Conservation (phyloP, 1,140 invertebrate species). For the Philotrypesis tridentata region DNA sequence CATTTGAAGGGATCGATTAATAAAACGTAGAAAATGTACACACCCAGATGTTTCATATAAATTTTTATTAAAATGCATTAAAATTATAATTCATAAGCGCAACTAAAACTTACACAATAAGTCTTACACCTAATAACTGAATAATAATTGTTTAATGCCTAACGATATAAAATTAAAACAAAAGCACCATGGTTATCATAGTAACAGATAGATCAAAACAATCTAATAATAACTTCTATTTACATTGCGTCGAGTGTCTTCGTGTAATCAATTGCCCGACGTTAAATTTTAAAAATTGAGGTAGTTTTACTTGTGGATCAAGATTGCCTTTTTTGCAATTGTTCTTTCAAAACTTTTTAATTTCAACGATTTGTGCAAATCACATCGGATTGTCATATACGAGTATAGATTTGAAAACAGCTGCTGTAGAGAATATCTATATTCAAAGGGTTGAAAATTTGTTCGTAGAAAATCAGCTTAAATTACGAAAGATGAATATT, state of each 20-base stretch:
- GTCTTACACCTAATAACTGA: not conserved
- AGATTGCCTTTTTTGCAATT: not conserved
- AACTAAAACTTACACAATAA: not conserved
- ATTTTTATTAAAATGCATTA: constrained; percentile 17
- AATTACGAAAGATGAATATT: constrained; percentile 9
- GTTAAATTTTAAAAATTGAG: constrained; percentile 14
- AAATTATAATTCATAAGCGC: not conserved
- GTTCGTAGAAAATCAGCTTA: not conserved
- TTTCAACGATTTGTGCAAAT: not conserved
- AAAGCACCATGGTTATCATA: constrained; percentile 14
- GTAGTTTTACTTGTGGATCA: not conserved
- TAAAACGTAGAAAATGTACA: no score
- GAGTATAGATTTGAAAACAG: not conserved
- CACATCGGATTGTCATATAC: not conserved
- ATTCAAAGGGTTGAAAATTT: not conserved
- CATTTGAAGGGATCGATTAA: no score
- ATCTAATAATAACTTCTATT: constrained; percentile 12
- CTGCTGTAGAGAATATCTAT: not conserved
- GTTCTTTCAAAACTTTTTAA: not conserved
- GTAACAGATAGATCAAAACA: not conserved
- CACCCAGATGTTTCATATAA: not conserved
- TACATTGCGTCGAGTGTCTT: constrained; percentile 12
- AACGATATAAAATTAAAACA: constrained; percentile 5
- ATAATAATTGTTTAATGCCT: not conserved
- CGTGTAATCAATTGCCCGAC: constrained; percentile 1